Conservation (phyloP, 2,797 vertebrate species). For the Mormyrops attenuatus region DNA sequence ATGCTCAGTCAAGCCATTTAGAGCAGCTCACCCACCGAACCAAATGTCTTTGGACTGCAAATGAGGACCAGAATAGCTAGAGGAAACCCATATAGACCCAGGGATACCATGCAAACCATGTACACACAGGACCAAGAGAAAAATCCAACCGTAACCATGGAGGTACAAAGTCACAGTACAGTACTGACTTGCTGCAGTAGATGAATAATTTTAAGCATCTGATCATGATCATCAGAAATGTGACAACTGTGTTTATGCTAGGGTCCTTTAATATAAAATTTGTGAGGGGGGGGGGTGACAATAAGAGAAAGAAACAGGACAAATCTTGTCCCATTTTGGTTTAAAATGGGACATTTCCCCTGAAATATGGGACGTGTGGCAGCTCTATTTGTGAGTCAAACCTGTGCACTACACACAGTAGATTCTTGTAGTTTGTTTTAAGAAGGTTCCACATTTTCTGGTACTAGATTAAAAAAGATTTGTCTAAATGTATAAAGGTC, state of each 20-base stretch:
- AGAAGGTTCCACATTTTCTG: not conserved
- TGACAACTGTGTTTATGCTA: not conserved
- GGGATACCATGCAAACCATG: not conserved
- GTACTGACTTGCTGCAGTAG: not conserved
- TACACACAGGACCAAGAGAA: not conserved
- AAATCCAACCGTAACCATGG: not conserved
- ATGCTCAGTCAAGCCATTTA: not conserved
- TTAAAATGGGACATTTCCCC: too few species aligned
- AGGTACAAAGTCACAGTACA: not conserved
- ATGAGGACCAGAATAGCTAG: not conserved
- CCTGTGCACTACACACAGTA: not conserved
- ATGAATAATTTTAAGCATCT: not conserved
- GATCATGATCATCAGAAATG: not conserved
- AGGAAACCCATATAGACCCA: not conserved
- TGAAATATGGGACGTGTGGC: not conserved
- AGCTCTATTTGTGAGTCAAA: not conserved
- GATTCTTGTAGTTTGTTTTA: not conserved
- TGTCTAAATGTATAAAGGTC: not conserved
- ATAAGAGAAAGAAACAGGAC: not conserved
- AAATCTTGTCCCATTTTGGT: not conserved
- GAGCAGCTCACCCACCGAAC: not conserved
- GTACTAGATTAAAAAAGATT: not conserved
- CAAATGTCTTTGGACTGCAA: not conserved
- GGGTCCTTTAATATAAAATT: not conserved
- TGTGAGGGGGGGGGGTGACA: not conserved